Evolutionary conservation across 2,888 invertebrate genomes (phyloP).

Genomic region (Abscondita cerata): DNA sequence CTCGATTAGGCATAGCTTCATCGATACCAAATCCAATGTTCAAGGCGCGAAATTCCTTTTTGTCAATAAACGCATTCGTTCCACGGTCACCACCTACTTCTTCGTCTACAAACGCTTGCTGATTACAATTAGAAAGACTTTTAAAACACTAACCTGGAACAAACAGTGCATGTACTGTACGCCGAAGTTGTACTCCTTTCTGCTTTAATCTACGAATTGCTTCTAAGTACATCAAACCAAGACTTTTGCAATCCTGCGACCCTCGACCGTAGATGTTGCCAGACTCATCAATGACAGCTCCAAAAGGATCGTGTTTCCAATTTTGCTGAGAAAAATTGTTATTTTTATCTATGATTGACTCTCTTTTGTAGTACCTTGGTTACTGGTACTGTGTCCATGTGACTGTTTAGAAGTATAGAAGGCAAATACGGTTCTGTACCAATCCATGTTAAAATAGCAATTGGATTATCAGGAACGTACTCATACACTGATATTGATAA

Average conservation of each 20-base stretch:
- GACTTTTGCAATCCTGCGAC: conserved; percentile 84
- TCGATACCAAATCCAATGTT: conserved; percentile 87
- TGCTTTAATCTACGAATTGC: conserved; percentile 72
- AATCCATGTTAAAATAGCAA: conserved; percentile 1
- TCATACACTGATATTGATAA: background rate
- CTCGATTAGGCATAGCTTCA: conserved; percentile 67
- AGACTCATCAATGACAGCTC: conserved; percentile 80
- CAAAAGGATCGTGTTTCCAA: conserved; percentile 91
- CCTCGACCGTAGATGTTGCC: conserved; percentile 87
- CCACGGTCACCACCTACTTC: conserved; percentile 58
- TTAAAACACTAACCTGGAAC: conserved; percentile 66
- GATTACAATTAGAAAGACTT: background rate
- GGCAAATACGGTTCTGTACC: background rate
- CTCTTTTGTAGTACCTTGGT: background rate
- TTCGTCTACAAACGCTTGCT: conserved; percentile 3
- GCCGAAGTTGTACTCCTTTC: conserved; percentile 62
- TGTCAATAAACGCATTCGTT: conserved; percentile 77
- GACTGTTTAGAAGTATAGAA: conserved; percentile 3
- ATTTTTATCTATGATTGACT: background rate
- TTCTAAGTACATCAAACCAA: conserved; percentile 80
- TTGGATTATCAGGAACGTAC: conserved; percentile 1
- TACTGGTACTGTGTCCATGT: conserved; percentile 7
- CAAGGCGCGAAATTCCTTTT: conserved; percentile 74
- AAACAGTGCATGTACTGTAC: conserved; percentile 76
- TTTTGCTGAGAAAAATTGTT: conserved; percentile 69